These are phyloP conservation scores for Dasypolia templi DNA, from an alignment of 2,888 invertebrate genomes.

Conservation along the genomic window DNA sequence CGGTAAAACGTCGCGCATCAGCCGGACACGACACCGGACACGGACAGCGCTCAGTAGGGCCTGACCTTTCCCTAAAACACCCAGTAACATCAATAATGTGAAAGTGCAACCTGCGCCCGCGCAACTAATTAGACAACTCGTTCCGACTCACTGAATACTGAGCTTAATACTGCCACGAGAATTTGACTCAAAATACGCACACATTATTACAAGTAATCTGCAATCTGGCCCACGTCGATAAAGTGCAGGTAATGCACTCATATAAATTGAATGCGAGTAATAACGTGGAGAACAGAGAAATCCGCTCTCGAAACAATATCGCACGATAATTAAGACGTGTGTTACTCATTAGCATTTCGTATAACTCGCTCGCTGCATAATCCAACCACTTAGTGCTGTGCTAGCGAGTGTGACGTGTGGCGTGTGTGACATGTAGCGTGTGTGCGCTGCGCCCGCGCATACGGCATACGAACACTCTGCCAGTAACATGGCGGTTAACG, in stretches of 20 bases:
- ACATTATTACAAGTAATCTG: conserved; percentile 3
- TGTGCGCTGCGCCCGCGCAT: conserved; percentile 9
- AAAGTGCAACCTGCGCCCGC: conserved; percentile 48
- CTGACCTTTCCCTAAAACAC: conserved; percentile 56
- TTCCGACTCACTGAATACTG: conserved; percentile 22
- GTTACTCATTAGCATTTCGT: conserved; percentile 56
- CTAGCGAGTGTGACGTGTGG: conserved; percentile 30
- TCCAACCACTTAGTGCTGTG: conserved; percentile 50
- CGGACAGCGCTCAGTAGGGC: not conserved
- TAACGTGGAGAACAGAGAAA: conserved; percentile 34
- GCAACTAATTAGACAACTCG: conserved; percentile 32
- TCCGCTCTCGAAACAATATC: conserved; percentile 45
- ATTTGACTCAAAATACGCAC: not conserved
- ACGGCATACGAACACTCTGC: not conserved
- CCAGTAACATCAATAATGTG: conserved; percentile 37
- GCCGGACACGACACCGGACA: conserved; percentile 1
- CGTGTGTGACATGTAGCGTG: conserved; percentile 19
- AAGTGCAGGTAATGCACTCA: conserved; percentile 42
- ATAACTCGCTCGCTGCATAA: conserved; percentile 45
- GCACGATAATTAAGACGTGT: conserved; percentile 45
- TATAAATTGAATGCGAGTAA: conserved; percentile 39
- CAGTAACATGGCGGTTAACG: conserved; percentile 3
- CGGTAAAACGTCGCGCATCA: conserved; percentile 18
- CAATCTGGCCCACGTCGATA: conserved; percentile 6
- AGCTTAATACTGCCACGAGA: conserved; percentile 9